Evolutionary conservation across 2,888 invertebrate species (phyloP), one percentile per base, ranked within the genome.

Genomic region (Drosophila stalkeri): DNA sequence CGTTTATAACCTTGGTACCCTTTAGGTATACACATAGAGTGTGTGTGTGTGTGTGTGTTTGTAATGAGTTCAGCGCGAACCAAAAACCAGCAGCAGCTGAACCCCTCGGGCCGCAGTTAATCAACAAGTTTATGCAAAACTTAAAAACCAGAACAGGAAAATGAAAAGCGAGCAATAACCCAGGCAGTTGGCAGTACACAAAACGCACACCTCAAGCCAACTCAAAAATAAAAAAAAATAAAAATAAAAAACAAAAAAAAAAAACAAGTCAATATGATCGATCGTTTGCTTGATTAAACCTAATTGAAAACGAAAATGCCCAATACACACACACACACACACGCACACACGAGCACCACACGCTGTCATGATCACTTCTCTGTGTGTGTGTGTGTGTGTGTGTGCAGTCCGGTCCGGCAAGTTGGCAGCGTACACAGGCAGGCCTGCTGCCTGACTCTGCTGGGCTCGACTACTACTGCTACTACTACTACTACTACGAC

Each of bases 221-320:
- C 27, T 27, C 27, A 27, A 27, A 27, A 27, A 27, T 6, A 27
- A 27, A 27, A 27, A 0, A 27, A 27, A 27, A 27, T 6, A n/a
- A 27, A 77, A 59, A 81, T n/a, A 27, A 27, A 27, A 27, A 27
- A 27, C 4, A 27, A 27, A 27, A 27, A 27, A 27, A 27, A 77
- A 59, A 81, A 86, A 84, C 85, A 85, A 89, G 85, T 87, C 90
- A 90, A 90, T 90, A 88, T 90, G 90, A 87, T 87, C 89, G 90
- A 87, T 87, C 90, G 89, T 86, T 86, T 86, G 86, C 80, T 83
- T 90, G 86, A 86, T 86, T 90, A 86, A 86, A 90, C 84, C 89
- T 83, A 90, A 86, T 86, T 86, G 90, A 86, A 90, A 86, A 80
- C 90, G 86, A 86, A 90, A 86, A 88, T 90, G 89, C 86, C 82